phyloP scores from a whole-genome alignment of 2,888 invertebrate species.

The Drosophila vallismaia region DNA sequence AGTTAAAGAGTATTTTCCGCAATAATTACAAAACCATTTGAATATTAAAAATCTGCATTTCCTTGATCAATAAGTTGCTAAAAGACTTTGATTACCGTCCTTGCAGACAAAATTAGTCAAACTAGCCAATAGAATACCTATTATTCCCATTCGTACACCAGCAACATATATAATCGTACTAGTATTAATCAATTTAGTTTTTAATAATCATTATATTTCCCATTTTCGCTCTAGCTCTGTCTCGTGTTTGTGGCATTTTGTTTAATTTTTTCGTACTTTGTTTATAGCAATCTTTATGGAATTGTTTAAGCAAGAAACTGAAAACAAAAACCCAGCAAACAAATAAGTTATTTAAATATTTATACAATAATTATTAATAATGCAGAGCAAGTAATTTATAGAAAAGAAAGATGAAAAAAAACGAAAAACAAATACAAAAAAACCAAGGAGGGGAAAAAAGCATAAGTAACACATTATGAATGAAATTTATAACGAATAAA shows the following conservation, averaged over 20 bases:
- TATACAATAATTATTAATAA: conserved; percentile 72
- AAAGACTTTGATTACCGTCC: conserved; percentile 11
- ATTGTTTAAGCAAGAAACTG: conserved; percentile 48
- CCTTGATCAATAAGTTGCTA: conserved; percentile 12
- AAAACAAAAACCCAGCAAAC: conserved; percentile 40
- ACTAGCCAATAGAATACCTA: conserved; percentile 11
- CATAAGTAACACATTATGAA: conserved; percentile 48
- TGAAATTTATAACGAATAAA: conserved; percentile 66
- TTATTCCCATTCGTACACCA: conserved; percentile 2
- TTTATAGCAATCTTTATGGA: conserved; percentile 55
- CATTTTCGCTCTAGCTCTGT: conserved; percentile 41
- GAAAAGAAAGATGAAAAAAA: conserved; percentile 42
- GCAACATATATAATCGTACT: conserved; percentile 9
- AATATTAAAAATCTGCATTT: neutral
- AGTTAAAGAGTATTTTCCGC: neutral
- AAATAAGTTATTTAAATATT: conserved; percentile 71
- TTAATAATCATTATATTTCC: conserved; percentile 33
- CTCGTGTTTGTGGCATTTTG: conserved; percentile 50
- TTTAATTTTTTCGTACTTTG: conserved; percentile 30
- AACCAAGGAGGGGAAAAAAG: conserved; percentile 29
- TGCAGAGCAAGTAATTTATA: conserved; percentile 71
- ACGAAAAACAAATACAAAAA: conserved; percentile 27
- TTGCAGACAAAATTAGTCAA: conserved; percentile 15
- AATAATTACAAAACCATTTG: neutral
- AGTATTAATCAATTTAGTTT: conserved; percentile 23